A percentile compares a stretch with the other conserved stretches of the same genome.
phyloP scores from a whole-genome alignment of 2,888 invertebrate genomes.

The Orgyia antiqua region DNA sequence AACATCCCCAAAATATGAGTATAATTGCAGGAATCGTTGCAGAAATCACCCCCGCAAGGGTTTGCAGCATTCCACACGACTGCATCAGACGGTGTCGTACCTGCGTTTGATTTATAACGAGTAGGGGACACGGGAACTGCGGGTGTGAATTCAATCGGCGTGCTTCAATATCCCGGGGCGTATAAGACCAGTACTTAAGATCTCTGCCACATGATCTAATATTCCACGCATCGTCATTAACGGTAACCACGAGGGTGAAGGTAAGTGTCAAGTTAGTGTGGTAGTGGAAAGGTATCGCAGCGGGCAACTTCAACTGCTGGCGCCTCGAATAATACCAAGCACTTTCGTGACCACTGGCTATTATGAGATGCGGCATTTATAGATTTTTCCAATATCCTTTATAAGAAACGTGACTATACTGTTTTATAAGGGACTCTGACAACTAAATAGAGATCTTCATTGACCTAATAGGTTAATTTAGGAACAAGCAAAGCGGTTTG shows the following conservation, averaged over 20 bases:
- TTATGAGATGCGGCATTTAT: constrained; percentile 60
- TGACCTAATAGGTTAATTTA: constrained; percentile 49
- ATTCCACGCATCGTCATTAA: constrained; percentile 16
- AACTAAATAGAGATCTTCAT: constrained; percentile 52
- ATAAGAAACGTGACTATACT: constrained; percentile 58
- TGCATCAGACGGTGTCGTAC: constrained; percentile 64
- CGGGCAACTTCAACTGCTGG: constrained; percentile 61
- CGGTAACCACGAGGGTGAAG: constrained; percentile 15
- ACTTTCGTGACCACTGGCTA: constrained; percentile 68
- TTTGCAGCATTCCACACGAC: constrained; percentile 53
- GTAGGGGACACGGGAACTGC: constrained; percentile 59
- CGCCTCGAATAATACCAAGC: constrained; percentile 55
- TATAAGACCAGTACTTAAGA: constrained; percentile 37
- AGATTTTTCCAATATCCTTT: constrained; percentile 54
- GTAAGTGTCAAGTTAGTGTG: constrained; percentile 39
- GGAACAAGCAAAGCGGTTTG: no score
- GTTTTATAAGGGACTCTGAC: constrained; percentile 53
- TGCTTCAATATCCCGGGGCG: constrained; percentile 49
- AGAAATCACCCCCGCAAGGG: constrained; percentile 43
- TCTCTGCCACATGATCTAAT: constrained; percentile 26
- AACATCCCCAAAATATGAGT: constrained; percentile 32
- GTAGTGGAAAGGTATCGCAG: constrained; percentile 53
- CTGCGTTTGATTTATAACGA: constrained; percentile 76
- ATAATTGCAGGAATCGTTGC: constrained; percentile 29
- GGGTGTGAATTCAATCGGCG: constrained; percentile 67